Conservation (phyloP, 2,113 vertebrate species). For the Lophotis ruficrista region DNA sequence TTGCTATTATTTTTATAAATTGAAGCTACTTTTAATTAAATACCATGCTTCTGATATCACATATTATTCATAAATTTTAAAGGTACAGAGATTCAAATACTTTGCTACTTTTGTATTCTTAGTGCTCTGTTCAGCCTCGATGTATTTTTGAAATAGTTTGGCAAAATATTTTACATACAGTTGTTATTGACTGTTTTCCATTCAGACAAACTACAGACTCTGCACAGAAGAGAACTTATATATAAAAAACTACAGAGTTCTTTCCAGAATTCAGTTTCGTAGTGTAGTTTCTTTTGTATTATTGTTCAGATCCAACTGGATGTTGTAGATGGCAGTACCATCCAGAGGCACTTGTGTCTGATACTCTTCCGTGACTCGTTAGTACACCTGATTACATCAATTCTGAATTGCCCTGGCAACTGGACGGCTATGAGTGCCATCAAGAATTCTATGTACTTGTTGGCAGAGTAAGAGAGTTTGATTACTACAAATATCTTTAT, state of each 20-base stretch:
- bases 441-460: not conserved
- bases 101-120: not conserved
- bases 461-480: not conserved
- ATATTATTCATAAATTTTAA: not conserved
- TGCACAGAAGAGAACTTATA: not conserved
- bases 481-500: not conserved
- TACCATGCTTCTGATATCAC: not conserved
- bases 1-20: not conserved
- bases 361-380: rapidly evolving
- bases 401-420: not conserved
- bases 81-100: not conserved
- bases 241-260: not conserved
- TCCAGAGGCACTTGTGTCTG: not conserved
- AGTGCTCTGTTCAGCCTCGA: not conserved
- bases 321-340: not conserved
- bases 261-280: not conserved
- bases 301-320: not conserved
- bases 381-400: not conserved
- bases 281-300: not conserved
- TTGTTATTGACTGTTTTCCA: not conserved
- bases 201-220: not conserved
- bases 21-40: not conserved
- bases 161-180: not conserved
- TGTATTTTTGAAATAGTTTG: not conserved
- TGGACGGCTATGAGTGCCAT: not conserved